Base-by-base conservation (phyloP, 2,113 vertebrate genomes). In the Myrmecophaga tridactyla region DNA sequence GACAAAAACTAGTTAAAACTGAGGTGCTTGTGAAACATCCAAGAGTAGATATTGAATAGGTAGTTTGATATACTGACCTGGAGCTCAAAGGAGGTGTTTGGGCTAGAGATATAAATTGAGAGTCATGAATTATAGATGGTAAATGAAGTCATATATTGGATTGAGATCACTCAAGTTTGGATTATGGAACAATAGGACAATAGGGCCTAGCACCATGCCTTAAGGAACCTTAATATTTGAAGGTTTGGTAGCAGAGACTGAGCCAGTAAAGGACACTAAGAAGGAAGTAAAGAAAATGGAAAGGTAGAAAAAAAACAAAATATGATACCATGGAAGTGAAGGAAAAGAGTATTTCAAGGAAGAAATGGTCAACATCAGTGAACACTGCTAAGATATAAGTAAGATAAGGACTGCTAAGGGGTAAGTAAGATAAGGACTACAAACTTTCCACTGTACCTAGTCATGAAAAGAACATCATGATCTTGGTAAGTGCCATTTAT, bases 211-310 rank as follows among this genome's bases (percentile, higher is more conserved):
- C 13, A 6, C 15, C 29, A 72, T 3, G 4, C 53, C 69, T 86
- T 90, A 75, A 86, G 86, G 39, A 81, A 81, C 14, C 36, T 80
- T 89, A 60, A 76, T 56, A 76, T 87, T 84, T 88, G 36, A 91
- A 89, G 56, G 72, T 73, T n/a, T 67, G 51, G 41, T 80, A 92
- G 80, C 58, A 92, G 46, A 92, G 46, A 92, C 81, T 60, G 31
- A 86, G 31, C 48, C 34, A 81, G 12, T 12, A 90, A 90, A 92
- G 23, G 73, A 85, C 29, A 36, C 36, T 78, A 14, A 89, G 15
- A 89, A 73, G n/a, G 17, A 65, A 48, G 77, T n/a, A n/a, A n/a
- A n/a, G n/a, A n/a, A 58, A 70, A 83, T 21, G 56, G 46, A 46
- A 43, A 53, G n/a, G 21, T 27, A 89, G n/a, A 75, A 81, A 58